Base-by-base conservation (phyloP, 2,797 vertebrate species). In the Pogoniulus pusillus region DNA sequence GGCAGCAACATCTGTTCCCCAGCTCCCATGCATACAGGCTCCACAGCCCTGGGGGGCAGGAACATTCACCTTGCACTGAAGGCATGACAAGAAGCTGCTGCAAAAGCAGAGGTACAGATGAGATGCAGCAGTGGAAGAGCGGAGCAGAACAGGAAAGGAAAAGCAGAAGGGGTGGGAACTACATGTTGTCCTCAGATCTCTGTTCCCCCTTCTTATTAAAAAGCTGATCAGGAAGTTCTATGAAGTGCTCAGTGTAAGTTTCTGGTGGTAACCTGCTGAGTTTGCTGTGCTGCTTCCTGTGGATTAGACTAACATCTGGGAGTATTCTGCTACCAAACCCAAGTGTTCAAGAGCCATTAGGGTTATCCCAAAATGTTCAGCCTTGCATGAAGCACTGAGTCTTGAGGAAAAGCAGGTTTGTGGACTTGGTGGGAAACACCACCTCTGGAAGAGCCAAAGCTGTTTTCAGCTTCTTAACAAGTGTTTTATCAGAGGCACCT, bases 11-110 rank as follows among this genome's bases (percentile, higher is more conserved):
- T 15, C 63, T 6, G 0, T 13, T 9, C 57, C 78, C 35, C 12
- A 5, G 35, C 26, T 53, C 35, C 63, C 1, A 1, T 12, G 22
- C 66, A 30, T 22, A 12, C 19, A 37, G 22, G 12, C 1, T 18
- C 20, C 9, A 0, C 29, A 5, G 10, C 7, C 18, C 27, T 3
- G 0, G 35, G 16, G 19, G 27, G 77, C 30, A 8, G 62, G 41
- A 60, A 45, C 1, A 1, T 6, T 4, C 26, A 16, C 34, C 30
- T 27, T 2, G 17, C 43, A 17, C 27, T 24, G 49, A 27, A 32
- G 47, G n/a, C 32, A 15, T 0, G 0, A 26, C 73, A 85, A 41
- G 29, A 66, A 89, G 14, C 49, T 32, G 75, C n/a, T n/a, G n/a
- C n/a, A 35, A 62, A 58, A 89, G 12, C n/a, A 26, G 57, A 49